Evolutionary conservation across 92 coral and sea anemone species (phyloP), one percentile per base, ranked within the genome.

Genomic region (Actinostola sp.): DNA sequence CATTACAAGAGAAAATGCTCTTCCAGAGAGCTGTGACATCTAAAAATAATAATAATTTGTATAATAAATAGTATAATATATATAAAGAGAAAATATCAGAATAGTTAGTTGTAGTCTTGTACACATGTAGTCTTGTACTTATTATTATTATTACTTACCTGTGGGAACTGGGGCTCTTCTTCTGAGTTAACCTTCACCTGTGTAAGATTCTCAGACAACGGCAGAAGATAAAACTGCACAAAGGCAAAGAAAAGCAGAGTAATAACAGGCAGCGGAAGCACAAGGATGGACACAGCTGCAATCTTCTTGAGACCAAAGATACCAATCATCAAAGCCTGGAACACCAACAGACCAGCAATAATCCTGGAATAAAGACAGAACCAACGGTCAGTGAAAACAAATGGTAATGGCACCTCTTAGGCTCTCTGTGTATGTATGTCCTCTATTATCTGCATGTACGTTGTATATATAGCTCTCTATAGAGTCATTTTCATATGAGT

Each of bases 241-340:
- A 90, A 83, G 45, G 79, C 66, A 68, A 82, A 90, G 39, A 93
- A 93, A 63, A 88, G 72, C 19, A 90, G 49, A 12, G 97, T 90
- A 60, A 93, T 25, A 10, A 80, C 81, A 0, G 96, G 96, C 6
- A 93, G 82, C 1, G 98, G 98, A 33, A 93, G 75, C 17, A 90
- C 81, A n/a, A 83, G 70, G 14, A 73, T 57, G 0, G 98, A 74
- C 12, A 86, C 63, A 23, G 66, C 24, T 65, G 80, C 76, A 27
- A 72, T 62, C 52, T 73, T 32, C 76, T 93, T 93, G 70, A 93
- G 84, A 56, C 89, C 91, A 60, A 93, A 75, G 26, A 87, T 78
- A 29, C 97, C 98, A 50, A 81, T 82, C 93, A 88, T 93, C 33
- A 93, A 72, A 44, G 87, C 42, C 49, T 90, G 89, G 82, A 93